A percentile compares a stretch with the other conserved stretches of the same genome.
Evolutionary conservation across 2,888 invertebrate genomes (phyloP).

Genomic region (Nemurella pictetii): DNA sequence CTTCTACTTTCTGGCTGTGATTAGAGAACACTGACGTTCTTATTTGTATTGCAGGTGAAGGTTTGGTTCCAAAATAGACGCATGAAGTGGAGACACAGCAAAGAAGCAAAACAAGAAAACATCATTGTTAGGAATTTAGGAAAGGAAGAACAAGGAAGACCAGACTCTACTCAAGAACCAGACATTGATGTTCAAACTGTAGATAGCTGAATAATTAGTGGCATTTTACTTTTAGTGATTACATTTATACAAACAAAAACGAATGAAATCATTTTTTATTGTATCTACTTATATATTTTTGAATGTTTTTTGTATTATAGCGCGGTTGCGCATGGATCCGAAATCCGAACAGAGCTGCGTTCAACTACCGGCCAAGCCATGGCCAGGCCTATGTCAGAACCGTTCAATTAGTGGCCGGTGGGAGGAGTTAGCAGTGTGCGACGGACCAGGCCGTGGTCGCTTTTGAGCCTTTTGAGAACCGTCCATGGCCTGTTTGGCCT

Average conservation of each 20-base stretch:
- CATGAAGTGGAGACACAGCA: constrained; percentile 86
- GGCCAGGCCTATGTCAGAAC: too few relatives aligned
- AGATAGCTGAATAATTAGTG: constrained; percentile 26
- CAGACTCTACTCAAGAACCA: constrained; percentile 44
- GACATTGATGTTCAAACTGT: constrained; percentile 47
- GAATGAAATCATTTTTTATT: neutral
- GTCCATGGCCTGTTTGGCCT: too few relatives aligned
- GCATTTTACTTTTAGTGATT: neutral
- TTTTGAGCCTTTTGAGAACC: too few relatives aligned
- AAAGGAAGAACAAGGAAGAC: constrained; percentile 43
- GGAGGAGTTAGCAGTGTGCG: too few relatives aligned
- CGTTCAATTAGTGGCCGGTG: too few relatives aligned
- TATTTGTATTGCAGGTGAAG: constrained; percentile 66
- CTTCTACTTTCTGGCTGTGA: neutral
- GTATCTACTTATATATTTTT: neutral
- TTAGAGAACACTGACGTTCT: neutral
- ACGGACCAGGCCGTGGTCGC: too few relatives aligned
- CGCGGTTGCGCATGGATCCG: neutral
- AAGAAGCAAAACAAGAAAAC: constrained; percentile 54
- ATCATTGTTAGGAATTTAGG: constrained; percentile 62
- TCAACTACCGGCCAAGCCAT: too few relatives aligned
- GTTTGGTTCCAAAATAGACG: constrained; percentile 93
- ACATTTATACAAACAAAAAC: neutral
- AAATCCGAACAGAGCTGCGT: too few relatives aligned
- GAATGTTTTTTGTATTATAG: neutral